A percentile compares a stretch with the other conserved stretches of the same genome.
These are phyloP conservation scores for Octodonta nipae DNA, from an alignment of 2,888 invertebrate genomes.

Conservation along the genomic window DNA sequence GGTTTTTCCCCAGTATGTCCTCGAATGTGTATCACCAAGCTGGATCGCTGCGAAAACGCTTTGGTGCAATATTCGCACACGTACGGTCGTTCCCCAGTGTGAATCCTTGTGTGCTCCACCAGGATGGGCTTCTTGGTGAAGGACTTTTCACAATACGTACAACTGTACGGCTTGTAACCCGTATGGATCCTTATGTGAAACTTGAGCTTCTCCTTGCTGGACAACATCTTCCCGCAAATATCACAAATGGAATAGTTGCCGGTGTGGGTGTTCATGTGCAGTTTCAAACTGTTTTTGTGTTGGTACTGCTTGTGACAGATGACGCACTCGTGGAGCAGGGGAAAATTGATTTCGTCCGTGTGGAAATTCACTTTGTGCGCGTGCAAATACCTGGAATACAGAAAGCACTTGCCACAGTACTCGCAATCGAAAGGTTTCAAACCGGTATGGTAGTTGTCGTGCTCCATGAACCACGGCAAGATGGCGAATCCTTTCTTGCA, in stretches of 20 bases:
- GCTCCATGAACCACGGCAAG: slow-evolving; percentile 42
- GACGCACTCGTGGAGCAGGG: slow-evolving; percentile 31
- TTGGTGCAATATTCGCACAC: slow-evolving; percentile 48
- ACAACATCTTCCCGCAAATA: slow-evolving; percentile 44
- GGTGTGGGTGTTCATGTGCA: slow-evolving; percentile 39
- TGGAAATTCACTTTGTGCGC: slow-evolving; percentile 33
- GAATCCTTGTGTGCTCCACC: slow-evolving; percentile 31
- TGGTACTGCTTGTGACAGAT: slow-evolving; percentile 35
- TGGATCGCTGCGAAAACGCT: slow-evolving; percentile 49
- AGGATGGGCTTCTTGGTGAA: slow-evolving; percentile 33
- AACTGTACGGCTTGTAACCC: slow-evolving; percentile 32
- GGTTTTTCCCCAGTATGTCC: slow-evolving; percentile 51
- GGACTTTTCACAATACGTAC: slow-evolving; percentile 30
- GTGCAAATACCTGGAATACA: slow-evolving; percentile 31
- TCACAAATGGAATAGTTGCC: slow-evolving; percentile 43
- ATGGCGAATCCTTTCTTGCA: slow-evolving; percentile 45
- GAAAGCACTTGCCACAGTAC: slow-evolving; percentile 41
- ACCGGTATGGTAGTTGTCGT: slow-evolving; percentile 45
- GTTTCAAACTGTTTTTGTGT: slow-evolving; percentile 32
- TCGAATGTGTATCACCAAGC: slow-evolving; percentile 50
- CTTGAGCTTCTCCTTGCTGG: slow-evolving; percentile 40
- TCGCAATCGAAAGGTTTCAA: slow-evolving; percentile 42
- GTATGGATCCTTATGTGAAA: slow-evolving; percentile 32
- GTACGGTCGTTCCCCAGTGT: slow-evolving; percentile 33
- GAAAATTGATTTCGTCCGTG: slow-evolving; percentile 23